These are phyloP conservation scores for Larimichthys polyactis DNA, from an alignment of 2,113 vertebrate species.

Conservation along the genomic window DNA sequence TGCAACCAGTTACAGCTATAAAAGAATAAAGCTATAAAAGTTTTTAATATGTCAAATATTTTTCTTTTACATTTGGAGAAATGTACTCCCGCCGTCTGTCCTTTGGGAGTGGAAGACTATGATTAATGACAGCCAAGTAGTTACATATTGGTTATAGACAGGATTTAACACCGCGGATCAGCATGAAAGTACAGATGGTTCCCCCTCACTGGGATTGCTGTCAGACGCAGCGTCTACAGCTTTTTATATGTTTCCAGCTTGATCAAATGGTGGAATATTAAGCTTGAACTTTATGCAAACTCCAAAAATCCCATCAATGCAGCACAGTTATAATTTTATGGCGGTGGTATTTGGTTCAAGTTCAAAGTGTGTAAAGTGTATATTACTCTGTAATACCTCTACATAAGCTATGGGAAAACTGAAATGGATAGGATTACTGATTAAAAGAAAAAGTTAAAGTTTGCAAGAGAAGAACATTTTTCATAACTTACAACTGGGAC, in stretches of 20 bases:
- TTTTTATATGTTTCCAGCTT: conserved; percentile 11
- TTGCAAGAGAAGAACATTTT: neutral
- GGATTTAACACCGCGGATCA: conserved; percentile 12
- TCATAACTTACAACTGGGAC: neutral
- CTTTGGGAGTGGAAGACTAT: conserved; percentile 19
- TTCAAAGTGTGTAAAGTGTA: conserved; percentile 10
- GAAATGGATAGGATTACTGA: conserved; percentile 4
- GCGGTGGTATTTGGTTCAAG: conserved; percentile 19
- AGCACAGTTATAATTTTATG: conserved; percentile 30
- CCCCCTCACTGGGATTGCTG: conserved; percentile 20
- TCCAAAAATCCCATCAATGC: conserved; percentile 18
- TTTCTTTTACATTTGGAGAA: conserved; percentile 7
- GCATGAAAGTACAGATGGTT: conserved; percentile 37
- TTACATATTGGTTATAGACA: conserved; percentile 35
- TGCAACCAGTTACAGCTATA: neutral
- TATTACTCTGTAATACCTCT: conserved; percentile 17
- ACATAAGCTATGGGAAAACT: neutral
- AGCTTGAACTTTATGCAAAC: conserved; percentile 39
- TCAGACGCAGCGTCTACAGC: conserved; percentile 12
- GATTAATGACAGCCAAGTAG: conserved; percentile 23
- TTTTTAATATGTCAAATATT: conserved; percentile 19
- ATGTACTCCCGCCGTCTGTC: conserved; percentile 14
- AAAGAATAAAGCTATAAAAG: conserved; percentile 1
- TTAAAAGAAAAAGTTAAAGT: conserved; percentile 1
- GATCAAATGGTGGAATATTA: conserved; percentile 50